Evolutionary conservation across 2,888 invertebrate genomes (phyloP).

Genomic region (Hypsopygia costalis): DNA sequence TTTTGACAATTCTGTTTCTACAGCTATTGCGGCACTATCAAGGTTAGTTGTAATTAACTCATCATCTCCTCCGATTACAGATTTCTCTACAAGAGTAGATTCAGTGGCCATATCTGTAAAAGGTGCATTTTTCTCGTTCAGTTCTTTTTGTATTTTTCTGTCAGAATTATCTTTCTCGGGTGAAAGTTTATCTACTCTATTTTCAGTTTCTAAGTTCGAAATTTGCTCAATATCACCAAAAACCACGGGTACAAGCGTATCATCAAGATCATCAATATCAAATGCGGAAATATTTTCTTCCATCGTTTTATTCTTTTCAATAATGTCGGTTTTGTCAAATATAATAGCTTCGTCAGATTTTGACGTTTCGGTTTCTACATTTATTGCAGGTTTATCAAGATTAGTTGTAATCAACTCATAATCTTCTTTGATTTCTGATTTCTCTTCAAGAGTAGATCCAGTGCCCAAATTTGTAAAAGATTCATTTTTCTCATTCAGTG

Average conservation of each 20-base stretch:
- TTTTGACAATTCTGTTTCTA: not conserved
- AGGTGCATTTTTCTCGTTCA: no score
- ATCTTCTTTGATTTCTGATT: not conserved
- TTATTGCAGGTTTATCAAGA: no score
- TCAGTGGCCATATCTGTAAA: not conserved
- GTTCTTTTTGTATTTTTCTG: no score
- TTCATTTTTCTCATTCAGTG: no score
- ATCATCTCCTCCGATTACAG: not conserved
- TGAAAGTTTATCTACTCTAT: constrained; percentile 8
- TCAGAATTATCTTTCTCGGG: not conserved
- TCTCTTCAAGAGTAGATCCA: not conserved
- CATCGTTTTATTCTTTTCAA: not conserved
- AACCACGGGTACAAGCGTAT: constrained; percentile 47
- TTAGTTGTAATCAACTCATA: not conserved
- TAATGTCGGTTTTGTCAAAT: not conserved
- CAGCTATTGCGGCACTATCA: no score
- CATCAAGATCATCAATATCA: constrained; percentile 37
- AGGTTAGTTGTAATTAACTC: not conserved
- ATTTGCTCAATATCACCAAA: constrained; percentile 42
- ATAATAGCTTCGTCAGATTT: not conserved
- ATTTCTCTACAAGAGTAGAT: not conserved
- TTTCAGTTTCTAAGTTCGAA: constrained; percentile 30
- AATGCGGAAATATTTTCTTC: constrained; percentile 9
- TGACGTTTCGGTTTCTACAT: not conserved
- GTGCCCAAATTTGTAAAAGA: not conserved